These are phyloP conservation scores for Boleophthalmus pectinirostris DNA, from an alignment of 2,113 vertebrate genomes.

Conservation along the genomic window DNA sequence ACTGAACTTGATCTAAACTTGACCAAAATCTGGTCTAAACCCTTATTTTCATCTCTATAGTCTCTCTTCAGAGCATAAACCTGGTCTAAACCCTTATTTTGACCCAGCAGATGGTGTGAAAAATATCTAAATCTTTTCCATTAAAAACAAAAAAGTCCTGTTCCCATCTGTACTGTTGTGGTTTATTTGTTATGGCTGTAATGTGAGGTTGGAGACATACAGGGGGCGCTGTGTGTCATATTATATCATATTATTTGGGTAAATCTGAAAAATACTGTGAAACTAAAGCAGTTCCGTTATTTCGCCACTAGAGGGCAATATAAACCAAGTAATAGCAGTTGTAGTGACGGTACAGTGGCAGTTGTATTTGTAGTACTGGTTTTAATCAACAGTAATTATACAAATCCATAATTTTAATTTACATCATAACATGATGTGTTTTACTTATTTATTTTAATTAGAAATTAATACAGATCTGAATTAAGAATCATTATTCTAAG, in stretches of 20 bases:
- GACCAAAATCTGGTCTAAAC: too few species aligned
- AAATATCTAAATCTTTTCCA: conserved; percentile 11
- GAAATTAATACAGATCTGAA: too few species aligned
- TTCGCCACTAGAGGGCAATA: neutral
- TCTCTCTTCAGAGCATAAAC: too few species aligned
- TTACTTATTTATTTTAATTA: neutral
- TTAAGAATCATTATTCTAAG: too few species aligned
- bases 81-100: too few species aligned
- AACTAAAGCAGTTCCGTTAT: neutral
- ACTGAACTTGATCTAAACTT: too few species aligned
- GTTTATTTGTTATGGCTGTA: neutral
- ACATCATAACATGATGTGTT: neutral
- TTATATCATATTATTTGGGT: neutral
- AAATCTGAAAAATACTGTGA: neutral
- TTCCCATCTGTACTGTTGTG: neutral
- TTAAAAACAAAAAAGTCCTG: neutral
- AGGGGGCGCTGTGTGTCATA: neutral
- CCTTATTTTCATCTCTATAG: too few species aligned
- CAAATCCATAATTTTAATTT: neutral
- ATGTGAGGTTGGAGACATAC: neutral
- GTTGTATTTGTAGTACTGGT: too few species aligned
- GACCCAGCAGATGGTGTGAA: conserved; percentile 6
- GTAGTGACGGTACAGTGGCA: neutral
- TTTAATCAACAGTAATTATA: neutral
- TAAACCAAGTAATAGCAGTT: neutral